A percentile compares a stretch with the other conserved stretches of the same genome.
These are phyloP conservation scores for Eumeta japonica DNA, from an alignment of 1,140 invertebrate genomes.

Conservation along the genomic window DNA sequence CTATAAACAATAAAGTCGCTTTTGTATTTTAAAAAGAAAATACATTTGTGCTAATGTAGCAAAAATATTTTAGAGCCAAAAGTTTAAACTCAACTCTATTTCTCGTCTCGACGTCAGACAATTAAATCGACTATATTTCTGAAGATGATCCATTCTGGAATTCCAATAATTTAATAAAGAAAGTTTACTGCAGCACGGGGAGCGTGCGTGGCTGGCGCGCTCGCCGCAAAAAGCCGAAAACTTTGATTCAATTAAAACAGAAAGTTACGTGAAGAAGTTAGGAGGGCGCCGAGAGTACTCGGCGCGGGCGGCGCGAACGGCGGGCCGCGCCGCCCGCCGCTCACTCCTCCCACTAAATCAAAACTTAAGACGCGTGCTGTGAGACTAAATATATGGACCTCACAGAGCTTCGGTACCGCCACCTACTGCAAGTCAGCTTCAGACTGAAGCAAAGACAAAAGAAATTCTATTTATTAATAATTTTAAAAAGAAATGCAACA, in stretches of 20 bases:
- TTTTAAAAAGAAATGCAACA: too few relatives aligned
- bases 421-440: too few relatives aligned
- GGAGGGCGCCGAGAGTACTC: conserved; percentile 30
- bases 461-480: too few relatives aligned
- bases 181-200: conserved; percentile 35
- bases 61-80: too few relatives aligned
- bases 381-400: too few relatives aligned
- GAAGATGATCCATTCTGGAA: conserved; percentile 52
- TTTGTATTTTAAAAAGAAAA: too few relatives aligned
- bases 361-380: conserved; percentile 17
- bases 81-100: too few relatives aligned
- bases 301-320: conserved; percentile 9
- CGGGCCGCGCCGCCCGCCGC: conserved; percentile 8
- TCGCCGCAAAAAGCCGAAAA: conserved; percentile 53
- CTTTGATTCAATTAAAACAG: conserved; percentile 56
- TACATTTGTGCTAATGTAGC: too few relatives aligned
- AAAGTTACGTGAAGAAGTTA: conserved; percentile 50
- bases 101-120: too few relatives aligned
- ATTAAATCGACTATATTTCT: conserved; percentile 36
- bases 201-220: conserved; percentile 52
- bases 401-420: too few relatives aligned
- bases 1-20: too few relatives aligned
- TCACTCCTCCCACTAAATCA: conserved; percentile 14
- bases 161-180: conserved; percentile 58
- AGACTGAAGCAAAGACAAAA: too few relatives aligned